phyloP scores from a whole-genome alignment of 2,797 vertebrate genomes.

The Spinus olivaceus region DNA sequence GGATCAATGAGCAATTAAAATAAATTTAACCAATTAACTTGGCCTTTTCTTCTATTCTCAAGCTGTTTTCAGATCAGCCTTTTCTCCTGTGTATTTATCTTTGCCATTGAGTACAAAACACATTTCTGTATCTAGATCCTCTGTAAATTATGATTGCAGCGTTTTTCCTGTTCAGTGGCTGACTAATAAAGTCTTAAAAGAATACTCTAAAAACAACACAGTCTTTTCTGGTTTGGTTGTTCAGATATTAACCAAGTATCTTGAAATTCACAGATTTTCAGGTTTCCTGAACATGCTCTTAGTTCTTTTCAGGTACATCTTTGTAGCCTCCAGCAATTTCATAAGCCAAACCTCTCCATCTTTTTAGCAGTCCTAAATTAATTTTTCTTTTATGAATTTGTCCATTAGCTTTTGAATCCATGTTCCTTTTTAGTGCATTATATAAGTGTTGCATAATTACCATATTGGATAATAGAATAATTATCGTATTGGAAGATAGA shows the following conservation, averaged over 20 bases:
- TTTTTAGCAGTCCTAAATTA: neutral
- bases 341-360: neutral
- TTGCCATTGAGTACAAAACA: neutral
- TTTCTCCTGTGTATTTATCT: neutral
- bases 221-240: neutral
- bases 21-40: constrained; percentile 15
- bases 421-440: neutral
- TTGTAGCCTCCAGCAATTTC: neutral
- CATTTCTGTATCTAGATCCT: neutral
- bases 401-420: neutral
- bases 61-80: neutral
- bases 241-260: neutral
- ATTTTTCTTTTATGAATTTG: neutral
- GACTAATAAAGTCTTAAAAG: neutral
- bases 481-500: neutral
- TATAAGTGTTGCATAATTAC: neutral
- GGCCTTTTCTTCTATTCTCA: neutral
- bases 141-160: neutral
- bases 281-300: neutral
- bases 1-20: constrained; percentile 17
- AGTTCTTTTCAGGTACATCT: neutral
- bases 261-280: neutral
- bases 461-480: neutral
- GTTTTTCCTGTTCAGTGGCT: neutral
- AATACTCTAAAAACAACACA: neutral